Conservation (phyloP, 2,888 invertebrate genomes). For the Notodonta dromedarius region DNA sequence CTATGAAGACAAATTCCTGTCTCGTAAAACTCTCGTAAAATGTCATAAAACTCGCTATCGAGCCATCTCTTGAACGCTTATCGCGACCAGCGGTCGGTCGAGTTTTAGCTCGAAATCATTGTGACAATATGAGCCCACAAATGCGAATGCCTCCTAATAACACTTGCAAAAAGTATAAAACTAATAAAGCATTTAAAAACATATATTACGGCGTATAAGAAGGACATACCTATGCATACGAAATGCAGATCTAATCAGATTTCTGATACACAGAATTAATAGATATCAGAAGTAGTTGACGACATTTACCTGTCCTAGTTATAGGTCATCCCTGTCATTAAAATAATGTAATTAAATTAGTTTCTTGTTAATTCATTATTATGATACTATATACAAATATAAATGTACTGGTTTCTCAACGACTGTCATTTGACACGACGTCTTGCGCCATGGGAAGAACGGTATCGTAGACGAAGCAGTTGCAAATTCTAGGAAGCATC, state of each 20-base stretch:
- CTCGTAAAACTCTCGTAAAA: constrained; percentile 43
- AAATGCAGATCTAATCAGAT: too few species aligned
- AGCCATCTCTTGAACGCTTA: constrained; percentile 24
- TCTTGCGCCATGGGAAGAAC: constrained; percentile 16
- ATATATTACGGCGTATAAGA: too few species aligned
- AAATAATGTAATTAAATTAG: too few species aligned
- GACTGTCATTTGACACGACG: constrained; percentile 13
- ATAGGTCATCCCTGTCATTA: too few species aligned
- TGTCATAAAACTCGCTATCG: constrained; percentile 30
- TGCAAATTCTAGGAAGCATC: constrained; percentile 70
- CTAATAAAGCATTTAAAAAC: too few species aligned
- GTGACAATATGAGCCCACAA: background rate
- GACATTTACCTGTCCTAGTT: too few species aligned
- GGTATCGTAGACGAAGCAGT: constrained; percentile 50
- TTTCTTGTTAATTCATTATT: too few species aligned
- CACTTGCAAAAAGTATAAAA: background rate
- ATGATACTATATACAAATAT: too few species aligned
- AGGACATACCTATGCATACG: too few species aligned
- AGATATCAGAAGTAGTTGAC: too few species aligned
- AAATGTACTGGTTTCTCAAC: background rate
- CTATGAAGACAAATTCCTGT: constrained; percentile 34
- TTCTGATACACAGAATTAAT: too few species aligned
- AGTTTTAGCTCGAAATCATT: constrained; percentile 16
- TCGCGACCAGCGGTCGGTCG: constrained; percentile 19
- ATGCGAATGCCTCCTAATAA: background rate